Evolutionary conservation across 1,140 invertebrate genomes (phyloP).

Genomic region (Anadara kagoshimensis): DNA sequence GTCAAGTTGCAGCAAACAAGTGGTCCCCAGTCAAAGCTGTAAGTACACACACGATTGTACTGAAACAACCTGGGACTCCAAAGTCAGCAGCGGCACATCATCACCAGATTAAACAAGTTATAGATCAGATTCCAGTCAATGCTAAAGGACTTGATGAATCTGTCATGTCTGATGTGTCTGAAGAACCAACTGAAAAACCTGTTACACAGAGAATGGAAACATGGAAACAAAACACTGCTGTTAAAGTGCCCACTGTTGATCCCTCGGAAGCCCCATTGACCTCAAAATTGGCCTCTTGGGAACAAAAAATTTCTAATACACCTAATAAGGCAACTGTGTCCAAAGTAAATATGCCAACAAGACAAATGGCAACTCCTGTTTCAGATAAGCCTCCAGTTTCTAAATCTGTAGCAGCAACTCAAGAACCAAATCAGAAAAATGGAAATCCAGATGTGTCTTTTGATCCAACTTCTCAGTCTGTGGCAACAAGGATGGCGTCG

Average conservation of each 20-base stretch:
- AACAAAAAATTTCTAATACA: conserved; percentile 1
- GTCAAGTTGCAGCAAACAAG: no score
- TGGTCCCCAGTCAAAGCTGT: conserved; percentile 2
- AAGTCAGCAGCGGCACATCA: conserved; percentile 28
- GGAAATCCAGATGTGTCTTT: conserved; percentile 4
- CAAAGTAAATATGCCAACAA: conserved; percentile 28
- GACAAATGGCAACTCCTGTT: conserved; percentile 29
- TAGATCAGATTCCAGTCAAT: conserved; percentile 39
- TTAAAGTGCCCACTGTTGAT: conserved; percentile 21
- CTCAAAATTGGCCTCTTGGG: conserved; percentile 5
- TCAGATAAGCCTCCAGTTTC: conserved; percentile 27
- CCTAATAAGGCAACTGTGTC: conserved; percentile 23
- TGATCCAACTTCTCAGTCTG: conserved; percentile 52
- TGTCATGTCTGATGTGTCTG: conserved; percentile 35
- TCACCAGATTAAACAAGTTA: conserved; percentile 16
- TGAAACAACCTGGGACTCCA: conserved; percentile 15
- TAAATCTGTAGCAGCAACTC: background rate
- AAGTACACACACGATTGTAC: background rate
- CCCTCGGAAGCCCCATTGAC: conserved; percentile 19
- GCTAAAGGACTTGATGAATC: conserved; percentile 40
- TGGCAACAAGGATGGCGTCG: conserved; percentile 65
- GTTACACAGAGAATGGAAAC: conserved; percentile 48
- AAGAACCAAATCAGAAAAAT: conserved; percentile 10
- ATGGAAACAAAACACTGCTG: conserved; percentile 40
- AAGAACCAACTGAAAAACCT: conserved; percentile 51